These are phyloP conservation scores for Fabriciana adippe DNA, from an alignment of 2,888 invertebrate species.

Conservation along the genomic window DNA sequence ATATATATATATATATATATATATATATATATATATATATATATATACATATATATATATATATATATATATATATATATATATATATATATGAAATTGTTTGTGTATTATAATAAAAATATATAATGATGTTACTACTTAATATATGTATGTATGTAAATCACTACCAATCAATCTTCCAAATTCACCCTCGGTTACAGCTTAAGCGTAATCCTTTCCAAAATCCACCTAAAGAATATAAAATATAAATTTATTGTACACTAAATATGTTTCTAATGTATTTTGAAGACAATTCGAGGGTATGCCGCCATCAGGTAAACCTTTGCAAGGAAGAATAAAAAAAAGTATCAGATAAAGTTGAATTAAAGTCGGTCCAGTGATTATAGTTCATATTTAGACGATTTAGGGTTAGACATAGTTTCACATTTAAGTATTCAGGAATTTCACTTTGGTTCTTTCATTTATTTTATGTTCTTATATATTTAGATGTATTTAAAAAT, in stretches of 20 bases:
- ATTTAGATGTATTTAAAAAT: conserved; percentile 4
- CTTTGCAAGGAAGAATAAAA: not conserved
- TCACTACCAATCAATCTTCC: conserved; percentile 6
- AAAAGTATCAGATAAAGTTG: not conserved
- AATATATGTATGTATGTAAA: conserved; percentile 12
- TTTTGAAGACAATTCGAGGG: not conserved
- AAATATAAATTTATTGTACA: not conserved
- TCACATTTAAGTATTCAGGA: conserved; percentile 15
- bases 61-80: too few species aligned
- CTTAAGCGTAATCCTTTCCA: conserved; percentile 10
- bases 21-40: too few species aligned
- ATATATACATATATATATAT: too few species aligned
- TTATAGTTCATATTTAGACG: not conserved
- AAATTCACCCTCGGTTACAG: not conserved
- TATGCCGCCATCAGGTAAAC: not conserved
- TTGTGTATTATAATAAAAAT: too few species aligned
- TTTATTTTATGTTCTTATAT: conserved; percentile 14
- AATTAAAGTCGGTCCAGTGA: conserved; percentile 3
- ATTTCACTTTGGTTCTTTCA: not conserved
- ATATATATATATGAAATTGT: too few species aligned
- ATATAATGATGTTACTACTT: not conserved
- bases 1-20: too few species aligned
- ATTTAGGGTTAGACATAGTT: conserved; percentile 9
- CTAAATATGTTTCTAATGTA: not conserved
- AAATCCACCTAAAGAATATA: not conserved